Percentiles rank a stretch among this genome's conserved stretches.
Evolutionary conservation across 2,888 invertebrate genomes (phyloP).

Genomic region (Erebia epiphron): DNA sequence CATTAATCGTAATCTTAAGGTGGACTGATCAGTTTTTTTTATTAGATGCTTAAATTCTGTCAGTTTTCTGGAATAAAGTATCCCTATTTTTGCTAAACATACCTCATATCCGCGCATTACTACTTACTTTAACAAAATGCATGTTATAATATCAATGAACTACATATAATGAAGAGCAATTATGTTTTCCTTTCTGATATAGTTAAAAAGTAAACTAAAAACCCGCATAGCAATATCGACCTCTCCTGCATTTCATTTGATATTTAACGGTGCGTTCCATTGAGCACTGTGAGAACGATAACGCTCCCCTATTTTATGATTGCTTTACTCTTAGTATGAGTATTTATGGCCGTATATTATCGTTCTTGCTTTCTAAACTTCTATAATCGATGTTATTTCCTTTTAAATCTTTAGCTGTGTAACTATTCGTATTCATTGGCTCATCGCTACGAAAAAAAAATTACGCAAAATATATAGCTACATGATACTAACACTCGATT

Average conservation of each 20-base stretch:
- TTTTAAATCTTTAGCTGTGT: constrained; percentile 3
- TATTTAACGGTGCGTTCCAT: constrained; percentile 55
- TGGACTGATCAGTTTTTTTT: not conserved
- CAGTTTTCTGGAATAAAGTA: too few relatives aligned
- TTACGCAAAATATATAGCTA: not conserved
- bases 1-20: too few relatives aligned
- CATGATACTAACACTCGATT: not conserved
- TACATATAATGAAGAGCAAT: not conserved
- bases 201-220: constrained; percentile 26
- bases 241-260: constrained; percentile 53
- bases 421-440: not conserved
- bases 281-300: constrained; percentile 43
- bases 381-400: constrained; percentile 5
- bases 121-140: too few relatives aligned
- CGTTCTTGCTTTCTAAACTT: constrained; percentile 10
- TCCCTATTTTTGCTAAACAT: too few relatives aligned
- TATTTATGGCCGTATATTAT: constrained; percentile 11
- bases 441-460: not conserved
- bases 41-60: not conserved
- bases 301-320: constrained; percentile 41
- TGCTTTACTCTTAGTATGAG: constrained; percentile 27
- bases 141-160: not conserved
- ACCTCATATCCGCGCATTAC: too few relatives aligned
- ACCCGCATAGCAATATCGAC: constrained; percentile 43
- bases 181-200: too few relatives aligned